Evolutionary conservation across 2,888 invertebrate species (phyloP).

Genomic region (Poecilus cupreus): DNA sequence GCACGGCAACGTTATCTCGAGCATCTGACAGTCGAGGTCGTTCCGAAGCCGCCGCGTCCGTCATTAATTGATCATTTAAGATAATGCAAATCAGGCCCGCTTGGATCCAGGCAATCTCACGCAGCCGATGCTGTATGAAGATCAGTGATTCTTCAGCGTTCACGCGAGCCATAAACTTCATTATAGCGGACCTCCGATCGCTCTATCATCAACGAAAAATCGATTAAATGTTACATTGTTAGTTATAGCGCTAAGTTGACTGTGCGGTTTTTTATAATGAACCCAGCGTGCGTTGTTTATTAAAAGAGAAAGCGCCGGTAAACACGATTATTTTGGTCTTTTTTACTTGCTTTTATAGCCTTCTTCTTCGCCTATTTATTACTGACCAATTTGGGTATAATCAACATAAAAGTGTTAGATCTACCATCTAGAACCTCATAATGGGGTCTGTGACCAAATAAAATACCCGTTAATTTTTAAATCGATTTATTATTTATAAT

Average conservation of each 20-base stretch:
- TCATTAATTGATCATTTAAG: conserved; percentile 59
- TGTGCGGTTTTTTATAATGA: conserved; percentile 47
- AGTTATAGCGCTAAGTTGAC: conserved; percentile 47
- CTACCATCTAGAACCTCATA: not conserved
- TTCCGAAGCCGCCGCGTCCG: conserved; percentile 50
- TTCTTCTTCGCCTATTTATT: conserved; percentile 20
- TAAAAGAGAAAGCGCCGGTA: conserved; percentile 52
- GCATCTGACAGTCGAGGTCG: conserved; percentile 53
- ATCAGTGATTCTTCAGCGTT: conserved; percentile 40
- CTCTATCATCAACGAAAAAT: conserved; percentile 56
- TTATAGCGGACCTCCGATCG: conserved; percentile 33
- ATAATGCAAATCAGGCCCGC: conserved; percentile 56
- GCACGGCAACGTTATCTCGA: conserved; percentile 12
- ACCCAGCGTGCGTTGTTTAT: conserved; percentile 49
- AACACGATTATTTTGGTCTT: conserved; percentile 27
- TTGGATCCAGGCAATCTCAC: not conserved
- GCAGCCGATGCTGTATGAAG: not conserved
- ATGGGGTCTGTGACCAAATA: no score
- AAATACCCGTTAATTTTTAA: no score
- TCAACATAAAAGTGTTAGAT: conserved; percentile 5
- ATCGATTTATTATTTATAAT: no score
- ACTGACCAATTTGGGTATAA: conserved; percentile 12
- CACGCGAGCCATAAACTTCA: conserved; percentile 52
- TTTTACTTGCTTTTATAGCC: not conserved
- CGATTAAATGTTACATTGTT: conserved; percentile 58